Evolutionary conservation across 2,113 vertebrate genomes (phyloP).

Genomic region (Corythoichthys intestinalis): DNA sequence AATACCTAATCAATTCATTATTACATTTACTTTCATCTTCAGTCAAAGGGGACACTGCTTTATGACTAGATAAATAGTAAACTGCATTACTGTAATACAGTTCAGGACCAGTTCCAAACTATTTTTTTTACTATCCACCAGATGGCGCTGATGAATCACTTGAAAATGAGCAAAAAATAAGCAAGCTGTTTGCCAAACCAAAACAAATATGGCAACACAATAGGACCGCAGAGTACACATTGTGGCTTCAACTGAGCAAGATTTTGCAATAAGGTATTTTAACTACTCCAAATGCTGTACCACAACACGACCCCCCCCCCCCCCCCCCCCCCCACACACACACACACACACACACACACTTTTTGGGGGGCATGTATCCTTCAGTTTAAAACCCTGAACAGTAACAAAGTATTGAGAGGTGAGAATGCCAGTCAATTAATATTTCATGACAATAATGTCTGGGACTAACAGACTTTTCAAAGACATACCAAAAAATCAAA

Average conservation of each 20-base stretch:
- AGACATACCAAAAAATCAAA: too few relatives aligned
- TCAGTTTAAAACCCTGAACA: too few relatives aligned
- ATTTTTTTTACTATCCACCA: not conserved
- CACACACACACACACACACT: not conserved
- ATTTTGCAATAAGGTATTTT: not conserved
- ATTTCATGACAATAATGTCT: conserved; percentile 41
- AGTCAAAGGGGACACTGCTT: too few relatives aligned
- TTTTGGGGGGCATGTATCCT: too few relatives aligned
- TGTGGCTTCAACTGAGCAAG: not conserved
- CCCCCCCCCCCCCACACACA: not conserved
- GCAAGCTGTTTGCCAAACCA: not conserved
- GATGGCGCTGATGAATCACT: not conserved
- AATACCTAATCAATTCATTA: too few relatives aligned
- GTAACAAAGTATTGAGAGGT: conserved; percentile 41
- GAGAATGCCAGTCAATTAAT: conserved; percentile 52
- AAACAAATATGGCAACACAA: not conserved
- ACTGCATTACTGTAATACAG: not conserved
- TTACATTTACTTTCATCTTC: too few relatives aligned
- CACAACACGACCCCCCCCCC: too few relatives aligned
- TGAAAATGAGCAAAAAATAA: not conserved
- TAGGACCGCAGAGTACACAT: not conserved
- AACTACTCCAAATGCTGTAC: not conserved
- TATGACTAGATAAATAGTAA: not conserved
- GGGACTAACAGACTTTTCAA: conserved; percentile 23
- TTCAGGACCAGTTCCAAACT: not conserved